phyloP scores from a whole-genome alignment of 2,113 vertebrate species.

The Scytalopus superciliaris region DNA sequence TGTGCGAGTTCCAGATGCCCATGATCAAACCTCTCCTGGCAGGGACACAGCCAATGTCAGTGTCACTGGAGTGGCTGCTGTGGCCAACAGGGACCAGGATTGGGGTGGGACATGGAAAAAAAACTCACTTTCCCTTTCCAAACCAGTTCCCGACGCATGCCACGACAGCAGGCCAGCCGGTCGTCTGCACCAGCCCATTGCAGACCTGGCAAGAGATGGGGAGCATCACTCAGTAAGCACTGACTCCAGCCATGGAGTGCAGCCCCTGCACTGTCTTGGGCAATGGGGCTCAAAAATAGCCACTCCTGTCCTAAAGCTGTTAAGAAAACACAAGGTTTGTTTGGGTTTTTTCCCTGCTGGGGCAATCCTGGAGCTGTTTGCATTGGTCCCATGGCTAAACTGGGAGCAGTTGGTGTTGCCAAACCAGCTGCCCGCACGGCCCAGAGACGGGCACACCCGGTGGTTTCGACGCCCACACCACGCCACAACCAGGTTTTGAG shows the following conservation, averaged over 20 bases:
- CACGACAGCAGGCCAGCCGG: slow-evolving; percentile 94
- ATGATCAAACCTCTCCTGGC: slow-evolving; percentile 91
- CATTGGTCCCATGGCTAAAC: not conserved
- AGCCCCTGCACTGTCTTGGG: not conserved
- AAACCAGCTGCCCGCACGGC: not conserved
- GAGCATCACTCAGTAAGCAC: not conserved
- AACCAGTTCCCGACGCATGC: slow-evolving; percentile 97
- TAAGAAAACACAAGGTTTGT: not conserved
- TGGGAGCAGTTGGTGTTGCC: not conserved
- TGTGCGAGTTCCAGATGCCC: slow-evolving; percentile 99
- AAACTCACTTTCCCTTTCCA: slow-evolving; percentile 96
- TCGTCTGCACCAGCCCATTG: slow-evolving; percentile 93
- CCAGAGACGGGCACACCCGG: accelerated
- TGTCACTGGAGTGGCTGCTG: not conserved
- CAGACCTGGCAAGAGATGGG: slow-evolving; percentile 74
- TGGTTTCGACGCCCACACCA: slow-evolving; percentile 4
- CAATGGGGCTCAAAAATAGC: accelerated
- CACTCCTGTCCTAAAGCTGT: not conserved
- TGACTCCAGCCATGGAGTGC: accelerated
- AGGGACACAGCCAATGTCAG: not conserved
- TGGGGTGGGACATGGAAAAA: accelerated
- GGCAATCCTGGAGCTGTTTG: not conserved
- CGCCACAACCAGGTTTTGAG: accelerated
- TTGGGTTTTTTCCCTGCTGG: not conserved
- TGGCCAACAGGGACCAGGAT: not conserved